Conservation (phyloP, 2,888 invertebrate species). For the Sarcophaga carnaria region DNA sequence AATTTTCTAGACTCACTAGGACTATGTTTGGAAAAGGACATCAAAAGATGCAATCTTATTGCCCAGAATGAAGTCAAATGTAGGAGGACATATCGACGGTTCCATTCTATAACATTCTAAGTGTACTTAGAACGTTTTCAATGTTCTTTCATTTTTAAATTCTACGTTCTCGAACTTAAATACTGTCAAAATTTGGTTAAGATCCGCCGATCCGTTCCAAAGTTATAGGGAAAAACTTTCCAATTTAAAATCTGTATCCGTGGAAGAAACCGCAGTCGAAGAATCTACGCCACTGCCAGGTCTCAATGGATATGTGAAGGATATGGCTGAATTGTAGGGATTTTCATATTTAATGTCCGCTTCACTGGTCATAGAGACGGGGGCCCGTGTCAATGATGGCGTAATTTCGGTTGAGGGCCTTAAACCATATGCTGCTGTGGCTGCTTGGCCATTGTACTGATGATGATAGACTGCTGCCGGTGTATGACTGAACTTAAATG, state of each 20-base stretch:
- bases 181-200: too few species aligned
- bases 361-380: slow-evolving; percentile 73
- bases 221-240: slow-evolving; percentile 73
- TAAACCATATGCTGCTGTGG: slow-evolving; percentile 70
- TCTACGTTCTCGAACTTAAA: too few species aligned
- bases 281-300: slow-evolving; percentile 77
- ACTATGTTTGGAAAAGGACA: too few species aligned
- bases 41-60: too few species aligned
- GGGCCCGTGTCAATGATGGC: slow-evolving; percentile 70
- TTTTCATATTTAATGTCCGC: slow-evolving; percentile 79
- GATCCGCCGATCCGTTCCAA: too few species aligned
- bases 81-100: too few species aligned
- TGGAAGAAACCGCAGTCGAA: slow-evolving; percentile 78
- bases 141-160: too few species aligned
- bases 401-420: slow-evolving; percentile 73
- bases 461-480: slow-evolving; percentile 66
- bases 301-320: slow-evolving; percentile 79
- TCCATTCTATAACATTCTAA: too few species aligned
- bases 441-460: slow-evolving; percentile 71
- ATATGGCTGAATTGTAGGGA: slow-evolving; percentile 79
- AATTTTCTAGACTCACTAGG: too few species aligned
- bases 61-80: too few species aligned
- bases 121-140: too few species aligned
- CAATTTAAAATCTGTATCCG: slow-evolving; percentile 79
- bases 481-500: slow-evolving; percentile 76